Percentiles rank a stretch among this genome's conserved stretches.
Conservation (phyloP, 2,797 vertebrate species). For the Sebastes nivosus region DNA sequence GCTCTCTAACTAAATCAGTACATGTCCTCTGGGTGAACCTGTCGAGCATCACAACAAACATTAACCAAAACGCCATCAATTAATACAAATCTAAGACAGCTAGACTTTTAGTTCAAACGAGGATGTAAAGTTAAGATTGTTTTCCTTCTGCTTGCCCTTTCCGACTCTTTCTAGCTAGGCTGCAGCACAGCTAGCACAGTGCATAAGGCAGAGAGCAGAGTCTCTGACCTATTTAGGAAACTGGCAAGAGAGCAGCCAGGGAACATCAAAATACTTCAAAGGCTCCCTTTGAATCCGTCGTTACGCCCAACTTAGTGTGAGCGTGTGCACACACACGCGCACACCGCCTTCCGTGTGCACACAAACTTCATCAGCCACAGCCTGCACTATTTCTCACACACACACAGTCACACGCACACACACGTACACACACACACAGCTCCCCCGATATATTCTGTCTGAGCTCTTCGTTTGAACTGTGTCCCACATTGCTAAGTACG, state of each 20-base stretch:
- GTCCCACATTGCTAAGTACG: conserved; percentile 81
- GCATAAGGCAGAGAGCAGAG: conserved; percentile 76
- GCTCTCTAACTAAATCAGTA: conserved; percentile 1
- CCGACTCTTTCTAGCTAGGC: conserved; percentile 64
- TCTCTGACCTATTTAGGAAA: conserved; percentile 87
- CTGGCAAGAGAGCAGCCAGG: conserved; percentile 83
- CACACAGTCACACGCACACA: conserved; percentile 18
- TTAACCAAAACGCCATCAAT: conserved; percentile 26
- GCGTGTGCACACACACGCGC: conserved; percentile 17
- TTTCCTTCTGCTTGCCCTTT: conserved; percentile 64
- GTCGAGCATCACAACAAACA: conserved; percentile 18
- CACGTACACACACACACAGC: conserved; percentile 17
- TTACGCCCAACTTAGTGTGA: conserved; percentile 78
- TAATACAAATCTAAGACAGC: not conserved
- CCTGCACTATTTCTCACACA: conserved; percentile 28
- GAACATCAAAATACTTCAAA: conserved; percentile 87
- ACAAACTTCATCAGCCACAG: conserved; percentile 70
- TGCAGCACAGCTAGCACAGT: conserved; percentile 63
- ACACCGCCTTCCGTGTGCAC: conserved; percentile 29
- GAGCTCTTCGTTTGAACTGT: conserved; percentile 81
- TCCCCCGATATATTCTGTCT: conserved; percentile 76
- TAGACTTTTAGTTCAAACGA: conserved; percentile 33
- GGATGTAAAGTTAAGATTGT: conserved; percentile 60
- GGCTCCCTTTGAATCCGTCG: conserved; percentile 81
- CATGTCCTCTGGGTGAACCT: not conserved